These are phyloP conservation scores for Lordiphosa andalusiaca DNA, from an alignment of 2,888 invertebrate species.

Conservation along the genomic window DNA sequence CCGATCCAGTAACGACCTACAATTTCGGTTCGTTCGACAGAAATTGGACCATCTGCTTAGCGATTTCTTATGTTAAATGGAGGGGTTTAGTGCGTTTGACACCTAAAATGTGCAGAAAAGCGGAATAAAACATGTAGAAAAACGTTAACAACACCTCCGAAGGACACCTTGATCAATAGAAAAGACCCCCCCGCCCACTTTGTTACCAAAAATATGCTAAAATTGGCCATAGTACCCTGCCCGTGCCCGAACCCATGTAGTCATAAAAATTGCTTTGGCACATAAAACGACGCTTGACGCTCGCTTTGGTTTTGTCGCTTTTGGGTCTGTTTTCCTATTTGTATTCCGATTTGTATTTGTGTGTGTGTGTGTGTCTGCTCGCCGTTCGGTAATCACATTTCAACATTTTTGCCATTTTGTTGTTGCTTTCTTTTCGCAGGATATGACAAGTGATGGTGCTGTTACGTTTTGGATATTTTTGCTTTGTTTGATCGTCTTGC, in stretches of 20 bases:
- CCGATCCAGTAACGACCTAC: too few species aligned
- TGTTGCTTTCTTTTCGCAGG: conserved; percentile 66
- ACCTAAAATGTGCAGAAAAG: too few species aligned
- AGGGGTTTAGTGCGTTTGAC: too few species aligned
- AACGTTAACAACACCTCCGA: too few species aligned
- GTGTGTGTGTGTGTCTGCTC: conserved; percentile 28
- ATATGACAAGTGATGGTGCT: conserved; percentile 81
- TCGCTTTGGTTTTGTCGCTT: conserved; percentile 30
- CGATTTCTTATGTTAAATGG: too few species aligned
- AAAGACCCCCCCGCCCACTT: too few species aligned
- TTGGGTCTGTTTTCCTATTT: conserved; percentile 35
- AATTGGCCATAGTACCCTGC: too few species aligned
- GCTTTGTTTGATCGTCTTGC: conserved; percentile 78
- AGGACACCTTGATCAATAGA: too few species aligned
- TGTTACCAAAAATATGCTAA: too few species aligned
- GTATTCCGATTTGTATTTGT: conserved; percentile 35
- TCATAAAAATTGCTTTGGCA: conserved; percentile 52
- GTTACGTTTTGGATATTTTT: conserved; percentile 81
- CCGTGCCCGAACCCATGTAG: conserved; percentile 16
- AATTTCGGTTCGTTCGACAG: too few species aligned
- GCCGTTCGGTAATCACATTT: conserved; percentile 58
- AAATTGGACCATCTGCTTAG: too few species aligned
- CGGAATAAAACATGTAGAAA: too few species aligned
- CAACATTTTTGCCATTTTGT: conserved; percentile 2
- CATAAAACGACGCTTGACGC: conserved; percentile 58